Evolutionary conservation across 2,888 invertebrate genomes (phyloP).

Genomic region (Agrotis segetum): DNA sequence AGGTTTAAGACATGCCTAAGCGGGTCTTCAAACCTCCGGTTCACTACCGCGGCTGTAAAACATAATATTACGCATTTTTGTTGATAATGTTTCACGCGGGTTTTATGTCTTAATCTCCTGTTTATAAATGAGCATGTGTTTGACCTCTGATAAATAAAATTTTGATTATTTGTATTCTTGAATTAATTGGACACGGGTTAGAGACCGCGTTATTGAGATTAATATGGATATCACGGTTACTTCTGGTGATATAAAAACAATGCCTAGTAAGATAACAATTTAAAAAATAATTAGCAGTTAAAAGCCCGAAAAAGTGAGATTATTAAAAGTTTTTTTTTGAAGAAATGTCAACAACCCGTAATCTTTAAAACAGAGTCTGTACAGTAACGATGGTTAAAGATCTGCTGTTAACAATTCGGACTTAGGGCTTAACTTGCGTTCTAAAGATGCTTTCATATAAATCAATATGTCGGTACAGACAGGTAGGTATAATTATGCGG

Average conservation of each 20-base stretch:
- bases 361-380: background rate
- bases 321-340: background rate
- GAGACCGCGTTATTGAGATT: background rate
- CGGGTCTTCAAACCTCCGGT: background rate
- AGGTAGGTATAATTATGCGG: too few species aligned
- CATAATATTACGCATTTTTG: background rate
- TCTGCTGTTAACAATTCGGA: too few species aligned
- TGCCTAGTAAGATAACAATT: constrained; percentile 22
- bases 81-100: background rate
- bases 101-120: constrained; percentile 9
- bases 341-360: background rate
- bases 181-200: constrained; percentile 24
- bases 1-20: background rate
- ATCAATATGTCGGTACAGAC: too few species aligned
- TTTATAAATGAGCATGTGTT: background rate
- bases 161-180: constrained; percentile 7
- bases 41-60: background rate
- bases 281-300: constrained; percentile 13
- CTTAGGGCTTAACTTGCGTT: too few species aligned
- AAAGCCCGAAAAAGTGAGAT: constrained; percentile 31
- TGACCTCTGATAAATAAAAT: constrained; percentile 24
- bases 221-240: background rate
- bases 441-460: too few species aligned
- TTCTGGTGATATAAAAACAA: constrained; percentile 1
- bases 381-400: too few species aligned